Evolutionary conservation across 2,888 invertebrate genomes (phyloP), one percentile per base, ranked within the genome.

Genomic region (Tineola bisselliella): DNA sequence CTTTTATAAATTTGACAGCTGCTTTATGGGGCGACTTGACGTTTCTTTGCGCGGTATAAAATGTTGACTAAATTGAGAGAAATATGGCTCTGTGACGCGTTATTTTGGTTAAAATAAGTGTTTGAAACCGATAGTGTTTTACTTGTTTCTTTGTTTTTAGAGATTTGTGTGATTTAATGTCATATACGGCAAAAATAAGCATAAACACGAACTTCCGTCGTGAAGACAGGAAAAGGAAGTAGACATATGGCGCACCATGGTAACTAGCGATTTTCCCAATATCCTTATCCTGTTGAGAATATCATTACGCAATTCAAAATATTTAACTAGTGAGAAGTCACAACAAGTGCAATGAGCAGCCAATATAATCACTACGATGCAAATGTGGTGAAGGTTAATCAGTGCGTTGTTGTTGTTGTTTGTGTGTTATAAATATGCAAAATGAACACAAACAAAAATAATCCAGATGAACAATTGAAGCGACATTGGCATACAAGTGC

Each of bases 191-290:
- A n/a, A 48, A 17, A 48, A 5, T 15, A 10, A 48, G 5, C 19
- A 17, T 25, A 5, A 25, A n/a, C 12, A 8, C 18, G 4, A n/a
- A 54, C 25, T 54, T 54, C 54, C 54, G 54, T 25, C 54, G 48
- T n/a, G n/a, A 38, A 38, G 18, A 54, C 54, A 54, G 54, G 54
- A 54, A 54, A 11, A 54, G 54, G 54, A 54, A 54, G 54, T 54
- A 18, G 11, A 25, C 18, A 25, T 54, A 54, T 54, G 54, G 54
- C 54, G 54, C 54, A 54, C 17, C 54, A 25, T 54, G 54, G 25
- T 48, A 48, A 48, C 15, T 17, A 17, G 18, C 5, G 4, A 54
- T 54, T 25, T 25, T 54, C 48, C 11, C 54, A 54, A 48, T 25
- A 54, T 54, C 54, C 54, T 54, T 25, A 54, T 54, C 54, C 54